phyloP scores from a whole-genome alignment of 1,140 invertebrate species.

The Drosophila ironensis region DNA sequence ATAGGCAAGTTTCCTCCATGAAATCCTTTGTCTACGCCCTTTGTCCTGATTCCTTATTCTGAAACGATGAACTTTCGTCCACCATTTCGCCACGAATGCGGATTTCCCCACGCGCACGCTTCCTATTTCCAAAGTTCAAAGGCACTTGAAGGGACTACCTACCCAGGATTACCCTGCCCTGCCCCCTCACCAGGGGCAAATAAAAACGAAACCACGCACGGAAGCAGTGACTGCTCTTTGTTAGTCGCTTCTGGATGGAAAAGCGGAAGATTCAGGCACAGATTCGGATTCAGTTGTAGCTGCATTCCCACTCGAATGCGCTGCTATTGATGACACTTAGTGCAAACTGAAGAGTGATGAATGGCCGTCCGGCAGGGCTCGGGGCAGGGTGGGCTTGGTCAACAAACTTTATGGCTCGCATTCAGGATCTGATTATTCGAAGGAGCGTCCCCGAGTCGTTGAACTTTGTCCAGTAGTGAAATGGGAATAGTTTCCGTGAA shows the following conservation, averaged over 20 bases:
- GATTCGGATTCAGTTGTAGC: neutral
- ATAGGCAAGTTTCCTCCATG: neutral
- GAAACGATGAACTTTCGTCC: neutral
- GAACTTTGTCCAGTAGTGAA: conserved; percentile 14
- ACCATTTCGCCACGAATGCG: neutral
- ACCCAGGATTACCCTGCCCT: no score
- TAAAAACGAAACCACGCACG: neutral
- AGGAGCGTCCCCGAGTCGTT: conserved; percentile 29
- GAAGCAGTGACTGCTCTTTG: neutral
- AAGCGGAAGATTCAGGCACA: neutral
- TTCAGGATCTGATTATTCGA: conserved; percentile 18
- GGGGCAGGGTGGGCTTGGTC: conserved; percentile 12
- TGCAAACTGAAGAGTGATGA: conserved; percentile 31
- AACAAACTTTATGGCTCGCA: conserved; percentile 44
- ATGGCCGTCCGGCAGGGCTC: conserved; percentile 23
- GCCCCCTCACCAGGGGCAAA: no score
- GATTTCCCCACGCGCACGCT: neutral
- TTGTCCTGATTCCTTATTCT: neutral
- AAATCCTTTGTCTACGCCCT: neutral
- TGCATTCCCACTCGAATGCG: neutral
- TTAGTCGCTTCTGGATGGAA: neutral
- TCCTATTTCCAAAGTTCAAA: conserved; percentile 1
- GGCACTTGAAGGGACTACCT: neutral
- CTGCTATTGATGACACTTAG: conserved; percentile 15
- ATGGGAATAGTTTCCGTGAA: conserved; percentile 4